phyloP scores from a whole-genome alignment of 2,113 vertebrate species.

The Grammomys surdaster region DNA sequence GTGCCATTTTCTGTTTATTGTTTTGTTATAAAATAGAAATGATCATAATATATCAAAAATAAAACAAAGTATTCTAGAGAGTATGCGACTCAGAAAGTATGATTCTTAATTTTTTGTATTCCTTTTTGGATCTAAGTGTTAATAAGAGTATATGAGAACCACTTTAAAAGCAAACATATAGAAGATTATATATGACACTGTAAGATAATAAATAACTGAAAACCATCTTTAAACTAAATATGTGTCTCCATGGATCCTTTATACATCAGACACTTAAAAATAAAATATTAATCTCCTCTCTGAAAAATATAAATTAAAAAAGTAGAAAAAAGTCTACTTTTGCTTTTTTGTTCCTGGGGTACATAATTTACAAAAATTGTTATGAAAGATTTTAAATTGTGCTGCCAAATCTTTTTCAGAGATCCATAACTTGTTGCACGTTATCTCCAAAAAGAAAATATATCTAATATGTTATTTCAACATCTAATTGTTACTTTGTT shows the following conservation, averaged over 20 bases:
- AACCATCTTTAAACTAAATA: conserved; percentile 28
- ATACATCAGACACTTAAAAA: conserved; percentile 16
- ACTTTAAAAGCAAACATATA: conserved; percentile 18
- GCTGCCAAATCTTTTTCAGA: conserved; percentile 43
- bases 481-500: conserved; percentile 14
- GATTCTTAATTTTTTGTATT: neutral
- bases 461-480: conserved; percentile 15
- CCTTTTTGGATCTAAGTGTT: conserved; percentile 22
- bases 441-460: neutral
- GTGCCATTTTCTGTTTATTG: neutral
- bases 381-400: conserved; percentile 38
- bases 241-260: neutral
- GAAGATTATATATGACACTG: neutral
- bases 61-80: conserved; percentile 33
- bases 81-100: neutral
- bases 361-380: neutral
- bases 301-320: conserved; percentile 16
- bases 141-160: neutral
- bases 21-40: conserved; percentile 36
- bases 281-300: conserved; percentile 49
- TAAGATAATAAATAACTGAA: conserved; percentile 41
- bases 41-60: neutral
- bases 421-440: neutral
- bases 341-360: conserved; percentile 12
- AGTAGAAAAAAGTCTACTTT: neutral